Conservation (phyloP, 1,140 invertebrate genomes). For the Mesaphorura yosii region DNA sequence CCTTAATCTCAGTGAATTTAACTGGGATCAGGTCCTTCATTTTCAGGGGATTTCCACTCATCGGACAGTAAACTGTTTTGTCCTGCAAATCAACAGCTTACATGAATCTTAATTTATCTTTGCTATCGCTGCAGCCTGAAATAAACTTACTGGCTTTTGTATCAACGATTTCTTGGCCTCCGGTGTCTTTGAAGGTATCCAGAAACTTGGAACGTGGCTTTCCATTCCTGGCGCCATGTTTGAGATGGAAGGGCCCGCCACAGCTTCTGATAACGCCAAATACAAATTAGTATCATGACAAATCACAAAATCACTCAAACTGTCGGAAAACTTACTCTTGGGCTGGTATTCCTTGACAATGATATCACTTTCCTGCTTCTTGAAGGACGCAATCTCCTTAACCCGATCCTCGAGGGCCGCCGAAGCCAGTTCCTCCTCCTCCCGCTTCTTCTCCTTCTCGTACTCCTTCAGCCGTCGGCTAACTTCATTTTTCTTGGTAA, state of each 20-base stretch:
- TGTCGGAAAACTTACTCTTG: not conserved
- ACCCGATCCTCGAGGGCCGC: conserved; percentile 55
- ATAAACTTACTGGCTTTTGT: conserved; percentile 63
- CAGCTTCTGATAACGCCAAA: conserved; percentile 10
- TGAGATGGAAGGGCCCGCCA: conserved; percentile 45
- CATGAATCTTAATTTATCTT: not conserved
- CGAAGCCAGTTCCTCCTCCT: conserved; percentile 52
- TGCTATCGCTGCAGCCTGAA: no score
- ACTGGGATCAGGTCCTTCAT: conserved; percentile 87
- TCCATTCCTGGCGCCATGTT: conserved; percentile 58
- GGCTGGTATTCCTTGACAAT: conserved; percentile 9
- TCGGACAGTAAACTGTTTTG: conserved; percentile 81
- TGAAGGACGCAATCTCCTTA: conserved; percentile 59
- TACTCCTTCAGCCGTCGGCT: conserved; percentile 81
- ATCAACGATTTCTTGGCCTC: conserved; percentile 58
- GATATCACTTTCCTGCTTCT: conserved; percentile 36
- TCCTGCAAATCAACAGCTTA: conserved; percentile 42
- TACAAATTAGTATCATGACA: not conserved
- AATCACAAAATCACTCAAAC: not conserved
- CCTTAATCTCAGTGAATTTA: conserved; percentile 79
- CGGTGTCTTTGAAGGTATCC: conserved; percentile 85
- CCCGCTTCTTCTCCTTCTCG: conserved; percentile 65
- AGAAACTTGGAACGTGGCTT: conserved; percentile 86
- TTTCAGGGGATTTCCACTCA: conserved; percentile 77
- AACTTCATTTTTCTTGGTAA: conserved; percentile 89